These are phyloP conservation scores for Bimastos eiseni DNA, from an alignment of 2,888 invertebrate species.

Conservation along the genomic window DNA sequence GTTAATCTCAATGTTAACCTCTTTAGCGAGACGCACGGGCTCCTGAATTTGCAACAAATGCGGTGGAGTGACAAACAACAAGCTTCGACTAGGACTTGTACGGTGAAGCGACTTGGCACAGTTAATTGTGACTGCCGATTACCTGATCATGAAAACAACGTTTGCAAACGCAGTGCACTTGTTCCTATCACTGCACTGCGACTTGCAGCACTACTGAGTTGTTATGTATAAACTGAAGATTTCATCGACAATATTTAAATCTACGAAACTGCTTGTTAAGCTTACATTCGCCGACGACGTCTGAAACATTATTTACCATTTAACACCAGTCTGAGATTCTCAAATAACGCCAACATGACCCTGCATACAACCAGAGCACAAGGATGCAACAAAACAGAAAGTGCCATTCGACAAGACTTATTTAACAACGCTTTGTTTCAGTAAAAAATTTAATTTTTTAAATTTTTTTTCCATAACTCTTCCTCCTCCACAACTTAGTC, in stretches of 20 bases:
- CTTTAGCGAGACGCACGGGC: background rate
- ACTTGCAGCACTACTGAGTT: background rate
- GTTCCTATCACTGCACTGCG: background rate
- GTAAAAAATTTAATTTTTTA: background rate
- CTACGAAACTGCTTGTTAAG: background rate
- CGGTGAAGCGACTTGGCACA: background rate
- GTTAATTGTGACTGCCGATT: background rate
- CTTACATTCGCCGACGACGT: background rate
- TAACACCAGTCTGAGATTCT: background rate
- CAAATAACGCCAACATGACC: constrained; percentile 6
- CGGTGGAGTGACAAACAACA: background rate
- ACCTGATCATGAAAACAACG: background rate
- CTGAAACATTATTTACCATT: background rate
- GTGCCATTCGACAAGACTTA: background rate
- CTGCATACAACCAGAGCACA: background rate
- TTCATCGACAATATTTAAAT: background rate
- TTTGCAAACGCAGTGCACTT: background rate
- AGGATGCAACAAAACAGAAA: background rate
- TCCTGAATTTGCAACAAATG: background rate
- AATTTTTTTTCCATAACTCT: background rate
- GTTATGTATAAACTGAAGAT: background rate
- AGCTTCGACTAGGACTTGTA: background rate
- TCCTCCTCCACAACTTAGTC: background rate
- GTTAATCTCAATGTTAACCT: background rate
- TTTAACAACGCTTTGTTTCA: constrained; percentile 8